These are phyloP conservation scores for Troglohyphantes excavatus DNA, from an alignment of 2,888 invertebrate species.

Conservation along the genomic window DNA sequence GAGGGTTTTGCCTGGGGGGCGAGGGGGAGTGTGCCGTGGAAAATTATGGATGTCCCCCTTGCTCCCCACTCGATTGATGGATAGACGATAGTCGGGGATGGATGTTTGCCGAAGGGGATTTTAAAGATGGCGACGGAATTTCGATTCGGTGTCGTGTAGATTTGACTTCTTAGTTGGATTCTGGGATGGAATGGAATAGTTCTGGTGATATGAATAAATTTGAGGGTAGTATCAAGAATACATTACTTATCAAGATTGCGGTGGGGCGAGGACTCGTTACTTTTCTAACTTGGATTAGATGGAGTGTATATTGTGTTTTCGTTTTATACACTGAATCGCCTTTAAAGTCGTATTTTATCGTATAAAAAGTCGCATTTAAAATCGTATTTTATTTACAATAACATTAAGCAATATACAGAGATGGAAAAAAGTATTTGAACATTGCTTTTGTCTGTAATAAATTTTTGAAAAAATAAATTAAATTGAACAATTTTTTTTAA, in stretches of 20 bases:
- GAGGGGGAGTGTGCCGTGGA: constrained; percentile 7
- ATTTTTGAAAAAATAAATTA: no score
- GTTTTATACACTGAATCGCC: no score
- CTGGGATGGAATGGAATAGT: background rate
- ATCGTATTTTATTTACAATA: no score
- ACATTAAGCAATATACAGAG: no score
- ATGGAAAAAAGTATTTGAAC: no score
- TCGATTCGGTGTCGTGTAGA: constrained; percentile 6
- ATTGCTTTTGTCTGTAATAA: no score
- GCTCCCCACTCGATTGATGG: constrained; percentile 32
- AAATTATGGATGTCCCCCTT: constrained; percentile 31
- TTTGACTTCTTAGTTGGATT: background rate
- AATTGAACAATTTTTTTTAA: no score
- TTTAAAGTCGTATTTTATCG: no score
- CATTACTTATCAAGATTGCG: background rate
- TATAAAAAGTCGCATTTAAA: no score
- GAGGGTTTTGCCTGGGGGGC: constrained; percentile 10
- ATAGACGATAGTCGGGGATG: constrained; percentile 9
- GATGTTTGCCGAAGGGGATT: background rate
- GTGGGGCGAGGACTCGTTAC: background rate
- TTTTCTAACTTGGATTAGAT: no score
- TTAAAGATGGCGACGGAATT: background rate
- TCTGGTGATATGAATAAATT: background rate
- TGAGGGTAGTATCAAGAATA: background rate
- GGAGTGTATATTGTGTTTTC: no score